Percentiles rank a stretch among this genome's conserved stretches.
These are phyloP conservation scores for Penelope pileata DNA, from an alignment of 2,113 vertebrate genomes.

Conservation along the genomic window DNA sequence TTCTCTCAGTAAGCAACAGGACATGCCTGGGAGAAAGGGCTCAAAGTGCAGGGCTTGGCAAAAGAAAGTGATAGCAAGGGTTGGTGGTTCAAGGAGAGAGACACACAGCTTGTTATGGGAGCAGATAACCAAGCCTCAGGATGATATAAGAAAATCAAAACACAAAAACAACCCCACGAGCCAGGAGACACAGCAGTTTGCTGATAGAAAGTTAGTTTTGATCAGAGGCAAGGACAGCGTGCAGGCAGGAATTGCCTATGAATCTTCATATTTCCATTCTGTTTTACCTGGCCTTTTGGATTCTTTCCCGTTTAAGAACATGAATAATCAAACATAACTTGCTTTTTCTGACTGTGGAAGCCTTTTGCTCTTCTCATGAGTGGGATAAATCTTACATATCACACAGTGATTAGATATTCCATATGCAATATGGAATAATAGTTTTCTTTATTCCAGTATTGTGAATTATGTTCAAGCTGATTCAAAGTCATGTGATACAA, in stretches of 20 bases:
- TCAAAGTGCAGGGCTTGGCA: background rate
- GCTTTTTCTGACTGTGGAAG: background rate
- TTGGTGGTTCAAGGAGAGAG: background rate
- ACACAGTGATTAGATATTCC: slow-evolving; percentile 26
- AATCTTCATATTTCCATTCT: background rate
- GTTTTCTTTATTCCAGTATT: background rate
- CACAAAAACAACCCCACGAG: background rate
- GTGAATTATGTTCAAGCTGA: background rate
- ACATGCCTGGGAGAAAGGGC: background rate
- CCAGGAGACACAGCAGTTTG: background rate
- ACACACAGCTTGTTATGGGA: background rate
- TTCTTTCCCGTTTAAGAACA: background rate
- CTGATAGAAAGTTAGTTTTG: background rate
- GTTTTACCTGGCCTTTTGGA: background rate
- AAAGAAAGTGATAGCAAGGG: background rate
- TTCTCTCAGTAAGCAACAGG: background rate
- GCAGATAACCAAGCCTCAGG: background rate
- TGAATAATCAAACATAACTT: background rate
- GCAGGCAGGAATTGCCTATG: too few relatives aligned
- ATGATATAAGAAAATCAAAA: background rate
- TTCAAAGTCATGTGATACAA: background rate
- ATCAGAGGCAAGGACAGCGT: background rate
- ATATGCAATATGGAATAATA: background rate
- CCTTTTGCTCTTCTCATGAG: background rate
- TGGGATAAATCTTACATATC: background rate